Conservation (phyloP, 1,140 invertebrate species). For the Drosophila kepulauana region DNA sequence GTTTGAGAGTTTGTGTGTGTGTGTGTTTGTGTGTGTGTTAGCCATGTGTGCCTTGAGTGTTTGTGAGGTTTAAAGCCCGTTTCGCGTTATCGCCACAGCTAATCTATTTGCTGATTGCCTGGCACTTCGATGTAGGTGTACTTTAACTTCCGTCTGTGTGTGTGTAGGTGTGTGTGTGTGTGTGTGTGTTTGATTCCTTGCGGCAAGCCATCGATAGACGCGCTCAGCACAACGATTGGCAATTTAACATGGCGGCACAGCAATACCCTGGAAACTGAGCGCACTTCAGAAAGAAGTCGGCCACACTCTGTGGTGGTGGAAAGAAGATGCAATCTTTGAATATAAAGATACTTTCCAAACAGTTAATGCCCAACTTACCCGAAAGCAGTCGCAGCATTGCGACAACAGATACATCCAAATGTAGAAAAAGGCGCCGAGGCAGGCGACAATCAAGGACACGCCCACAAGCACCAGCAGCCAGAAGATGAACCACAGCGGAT, state of each 20-base stretch:
- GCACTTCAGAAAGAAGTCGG: slow-evolving; percentile 46
- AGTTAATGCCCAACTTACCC: slow-evolving; percentile 19
- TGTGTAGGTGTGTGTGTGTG: slow-evolving; percentile 1
- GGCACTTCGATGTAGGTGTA: neutral
- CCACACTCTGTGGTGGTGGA: slow-evolving; percentile 11
- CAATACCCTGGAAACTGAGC: slow-evolving; percentile 52
- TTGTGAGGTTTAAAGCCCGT: neutral
- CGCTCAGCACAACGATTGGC: slow-evolving; percentile 39
- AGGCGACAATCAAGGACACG: slow-evolving; percentile 39
- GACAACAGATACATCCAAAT: slow-evolving; percentile 44
- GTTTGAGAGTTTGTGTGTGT: neutral
- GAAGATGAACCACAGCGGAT: slow-evolving; percentile 53
- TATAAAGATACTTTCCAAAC: neutral
- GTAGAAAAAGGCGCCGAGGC: slow-evolving; percentile 38
- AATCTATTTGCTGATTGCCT: slow-evolving; percentile 43
- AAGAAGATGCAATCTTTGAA: neutral
- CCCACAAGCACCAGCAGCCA: slow-evolving; percentile 39
- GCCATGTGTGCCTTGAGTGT: neutral
- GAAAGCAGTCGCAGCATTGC: slow-evolving; percentile 45
- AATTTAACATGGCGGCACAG: slow-evolving; percentile 44
- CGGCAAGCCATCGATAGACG: slow-evolving; percentile 2
- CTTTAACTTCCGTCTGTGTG: neutral
- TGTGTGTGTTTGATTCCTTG: neutral
- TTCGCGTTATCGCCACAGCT: slow-evolving; percentile 24
- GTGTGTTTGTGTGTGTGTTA: too few relatives aligned